Percentiles rank a stretch among this genome's conserved stretches.
phyloP scores from a whole-genome alignment of 2,113 vertebrate species.

The Hiodon alosoides region DNA sequence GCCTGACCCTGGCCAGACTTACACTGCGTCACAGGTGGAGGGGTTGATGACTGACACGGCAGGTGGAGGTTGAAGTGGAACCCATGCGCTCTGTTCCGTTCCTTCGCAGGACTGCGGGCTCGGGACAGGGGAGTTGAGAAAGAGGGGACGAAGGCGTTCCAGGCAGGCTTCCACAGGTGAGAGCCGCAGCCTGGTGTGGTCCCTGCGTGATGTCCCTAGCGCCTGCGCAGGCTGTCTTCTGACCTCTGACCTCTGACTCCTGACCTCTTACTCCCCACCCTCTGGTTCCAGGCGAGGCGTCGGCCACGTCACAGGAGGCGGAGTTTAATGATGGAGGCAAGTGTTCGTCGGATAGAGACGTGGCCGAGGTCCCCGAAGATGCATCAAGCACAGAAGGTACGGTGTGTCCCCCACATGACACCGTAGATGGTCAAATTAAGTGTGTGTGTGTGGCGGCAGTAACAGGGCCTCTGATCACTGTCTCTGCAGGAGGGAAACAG shows the following conservation, averaged over 20 bases:
- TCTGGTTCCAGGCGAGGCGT: background rate
- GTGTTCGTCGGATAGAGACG: background rate
- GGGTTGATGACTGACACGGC: too few relatives aligned
- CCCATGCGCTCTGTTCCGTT: background rate
- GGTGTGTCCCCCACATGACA: background rate
- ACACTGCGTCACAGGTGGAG: too few relatives aligned
- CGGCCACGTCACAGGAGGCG: background rate
- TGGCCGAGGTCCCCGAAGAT: background rate
- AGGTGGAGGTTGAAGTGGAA: too few relatives aligned
- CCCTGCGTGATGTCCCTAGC: too few relatives aligned
- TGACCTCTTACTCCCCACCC: background rate
- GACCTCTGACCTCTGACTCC: background rate
- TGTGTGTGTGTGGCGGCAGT: background rate
- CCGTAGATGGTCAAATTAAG: background rate
- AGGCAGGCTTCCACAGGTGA: too few relatives aligned
- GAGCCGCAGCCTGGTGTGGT: too few relatives aligned
- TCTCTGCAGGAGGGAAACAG: conserved; percentile 37
- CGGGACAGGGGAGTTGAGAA: too few relatives aligned
- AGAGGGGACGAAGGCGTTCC: too few relatives aligned
- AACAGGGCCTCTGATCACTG: background rate
- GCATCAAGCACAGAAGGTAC: background rate
- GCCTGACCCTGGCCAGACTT: too few relatives aligned
- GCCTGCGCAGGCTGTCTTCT: background rate
- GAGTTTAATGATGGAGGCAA: background rate
- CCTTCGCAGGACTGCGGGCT: background rate